phyloP scores from a whole-genome alignment of 2,888 invertebrate species.

The Parapristionchus giblindavisi region DNA sequence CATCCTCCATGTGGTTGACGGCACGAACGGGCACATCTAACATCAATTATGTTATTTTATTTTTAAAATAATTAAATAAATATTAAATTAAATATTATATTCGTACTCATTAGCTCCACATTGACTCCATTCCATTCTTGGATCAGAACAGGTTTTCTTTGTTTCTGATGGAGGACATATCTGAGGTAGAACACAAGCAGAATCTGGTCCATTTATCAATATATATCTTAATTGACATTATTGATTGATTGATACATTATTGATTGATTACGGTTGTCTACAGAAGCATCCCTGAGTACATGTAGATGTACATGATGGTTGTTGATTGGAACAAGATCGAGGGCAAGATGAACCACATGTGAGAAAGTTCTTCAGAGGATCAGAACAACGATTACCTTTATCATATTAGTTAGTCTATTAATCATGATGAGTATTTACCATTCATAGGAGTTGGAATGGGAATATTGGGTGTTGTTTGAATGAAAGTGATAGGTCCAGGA shows the following conservation, averaged over 20 bases:
- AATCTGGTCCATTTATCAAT: constrained; percentile 41
- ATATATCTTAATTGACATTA: constrained; percentile 3
- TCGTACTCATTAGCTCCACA: constrained; percentile 45
- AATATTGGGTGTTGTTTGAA: constrained; percentile 18
- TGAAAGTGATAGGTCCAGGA: constrained; percentile 30
- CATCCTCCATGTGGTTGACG: constrained; percentile 52
- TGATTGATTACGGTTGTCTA: constrained; percentile 42
- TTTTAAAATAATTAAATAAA: neutral
- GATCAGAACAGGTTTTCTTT: constrained; percentile 47
- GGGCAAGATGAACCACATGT: constrained; percentile 57
- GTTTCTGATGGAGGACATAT: constrained; percentile 43
- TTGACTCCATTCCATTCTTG: constrained; percentile 52
- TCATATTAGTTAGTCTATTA: neutral
- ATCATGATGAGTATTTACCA: neutral
- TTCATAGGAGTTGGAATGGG: constrained; percentile 22
- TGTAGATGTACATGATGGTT: constrained; percentile 45
- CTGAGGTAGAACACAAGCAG: constrained; percentile 53
- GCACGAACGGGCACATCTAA: constrained; percentile 54
- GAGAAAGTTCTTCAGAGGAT: constrained; percentile 55
- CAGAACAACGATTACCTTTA: constrained; percentile 46
- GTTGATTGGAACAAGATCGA: constrained; percentile 44
- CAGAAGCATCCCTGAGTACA: constrained; percentile 52
- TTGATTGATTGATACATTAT: constrained; percentile 3
- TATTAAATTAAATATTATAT: neutral
- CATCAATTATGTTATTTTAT: constrained; percentile 19